Percentiles rank a stretch among this genome's conserved stretches.
Conservation (phyloP, 2,113 vertebrate species). For the Rallus limicola region DNA sequence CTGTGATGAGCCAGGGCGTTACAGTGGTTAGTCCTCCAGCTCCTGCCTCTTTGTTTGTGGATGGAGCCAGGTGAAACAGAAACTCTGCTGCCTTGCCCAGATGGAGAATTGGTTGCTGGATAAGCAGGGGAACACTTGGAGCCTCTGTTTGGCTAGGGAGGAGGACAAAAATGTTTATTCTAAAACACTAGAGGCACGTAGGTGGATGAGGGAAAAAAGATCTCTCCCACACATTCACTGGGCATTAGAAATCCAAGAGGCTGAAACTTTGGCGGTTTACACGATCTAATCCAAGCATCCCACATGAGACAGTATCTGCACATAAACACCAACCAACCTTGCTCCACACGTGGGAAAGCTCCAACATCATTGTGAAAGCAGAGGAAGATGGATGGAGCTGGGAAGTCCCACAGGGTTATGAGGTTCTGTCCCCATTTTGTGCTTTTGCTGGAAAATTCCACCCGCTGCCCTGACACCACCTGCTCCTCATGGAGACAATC, state of each 20-base stretch:
- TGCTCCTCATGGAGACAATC: not conserved
- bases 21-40: fast-evolving
- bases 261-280: not conserved
- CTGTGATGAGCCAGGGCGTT: not conserved
- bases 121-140: not conserved
- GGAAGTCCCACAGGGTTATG: not conserved
- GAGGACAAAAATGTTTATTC: not conserved
- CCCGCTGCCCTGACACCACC: fast-evolving
- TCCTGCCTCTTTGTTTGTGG: not conserved
- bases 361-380: not conserved
- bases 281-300: not conserved
- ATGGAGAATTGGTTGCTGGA: not conserved
- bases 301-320: not conserved
- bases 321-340: not conserved
- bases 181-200: not conserved
- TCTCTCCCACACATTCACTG: not conserved
- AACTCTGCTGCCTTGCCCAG: not conserved
- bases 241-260: not conserved
- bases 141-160: not conserved
- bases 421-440: not conserved
- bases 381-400: fast-evolving
- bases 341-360: not conserved
- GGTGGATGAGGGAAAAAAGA: not conserved
- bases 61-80: not conserved
- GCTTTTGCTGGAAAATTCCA: not conserved